Percentiles rank a stretch among this genome's conserved stretches.
Conservation (phyloP, 2,888 invertebrate species). For the Luffia ferchaultella region DNA sequence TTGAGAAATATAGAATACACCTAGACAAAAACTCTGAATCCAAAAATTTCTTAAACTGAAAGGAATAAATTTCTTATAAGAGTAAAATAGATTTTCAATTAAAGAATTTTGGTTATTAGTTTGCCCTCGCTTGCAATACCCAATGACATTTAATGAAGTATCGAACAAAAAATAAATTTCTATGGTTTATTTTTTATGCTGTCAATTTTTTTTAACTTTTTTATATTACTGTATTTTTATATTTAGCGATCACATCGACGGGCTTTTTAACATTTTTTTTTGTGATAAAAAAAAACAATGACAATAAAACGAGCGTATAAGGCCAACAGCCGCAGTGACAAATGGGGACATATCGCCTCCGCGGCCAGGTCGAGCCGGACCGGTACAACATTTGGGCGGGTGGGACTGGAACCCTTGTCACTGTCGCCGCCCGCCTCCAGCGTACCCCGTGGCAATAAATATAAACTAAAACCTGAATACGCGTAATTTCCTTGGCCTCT, state of each 20-base stretch:
- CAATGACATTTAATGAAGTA: not conserved
- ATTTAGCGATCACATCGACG: not conserved
- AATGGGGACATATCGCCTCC: constrained; percentile 12
- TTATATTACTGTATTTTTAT: not conserved
- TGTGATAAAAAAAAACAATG: not conserved
- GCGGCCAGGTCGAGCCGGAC: not conserved
- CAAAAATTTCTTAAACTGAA: not conserved
- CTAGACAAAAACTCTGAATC: not conserved
- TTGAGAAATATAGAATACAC: not conserved
- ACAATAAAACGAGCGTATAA: not conserved
- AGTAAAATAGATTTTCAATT: not conserved
- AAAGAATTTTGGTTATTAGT: not conserved
- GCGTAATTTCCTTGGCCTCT: constrained; percentile 2
- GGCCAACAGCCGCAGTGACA: constrained; percentile 5
- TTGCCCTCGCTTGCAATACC: too few relatives aligned
- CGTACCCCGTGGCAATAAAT: constrained; percentile 21
- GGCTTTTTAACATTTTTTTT: not conserved
- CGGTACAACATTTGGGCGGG: not conserved
- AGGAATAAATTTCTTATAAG: not conserved
- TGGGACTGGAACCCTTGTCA: constrained; percentile 38
- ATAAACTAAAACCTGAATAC: constrained; percentile 29
- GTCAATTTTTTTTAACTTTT: not conserved
- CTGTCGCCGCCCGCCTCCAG: constrained; percentile 23
- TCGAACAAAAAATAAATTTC: not conserved
- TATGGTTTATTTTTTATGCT: not conserved